phyloP scores from a whole-genome alignment of 2,797 vertebrate genomes.

The Urocyon cinereoargenteus region DNA sequence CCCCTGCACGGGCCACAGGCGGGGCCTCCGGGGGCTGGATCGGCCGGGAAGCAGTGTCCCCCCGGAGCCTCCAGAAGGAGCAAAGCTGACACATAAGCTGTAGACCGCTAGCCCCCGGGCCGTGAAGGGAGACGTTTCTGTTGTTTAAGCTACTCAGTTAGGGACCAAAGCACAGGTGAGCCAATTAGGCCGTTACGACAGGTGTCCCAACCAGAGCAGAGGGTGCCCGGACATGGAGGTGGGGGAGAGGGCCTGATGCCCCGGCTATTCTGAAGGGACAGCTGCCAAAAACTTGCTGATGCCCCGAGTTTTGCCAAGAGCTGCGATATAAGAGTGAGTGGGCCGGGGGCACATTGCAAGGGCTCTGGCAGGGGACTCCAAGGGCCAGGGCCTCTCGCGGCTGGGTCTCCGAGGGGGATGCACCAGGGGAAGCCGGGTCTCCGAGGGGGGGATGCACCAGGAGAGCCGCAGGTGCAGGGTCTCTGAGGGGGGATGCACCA shows the following conservation, averaged over 20 bases:
- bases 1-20: not conserved
- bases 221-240: not conserved
- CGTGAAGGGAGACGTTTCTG: no score
- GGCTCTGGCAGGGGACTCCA: not conserved
- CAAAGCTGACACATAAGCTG: not conserved
- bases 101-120: not conserved
- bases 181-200: rapidly evolving
- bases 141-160: not conserved
- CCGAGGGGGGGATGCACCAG: no score
- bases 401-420: no score
- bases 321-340: not conserved
- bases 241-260: not conserved
- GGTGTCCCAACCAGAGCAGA: not conserved
- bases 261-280: not conserved
- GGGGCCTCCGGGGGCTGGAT: not conserved
- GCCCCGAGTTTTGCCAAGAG: not conserved
- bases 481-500: no score
- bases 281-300: not conserved
- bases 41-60: not conserved
- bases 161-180: not conserved
- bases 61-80: not conserved
- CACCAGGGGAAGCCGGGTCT: no score
- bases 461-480: no score
- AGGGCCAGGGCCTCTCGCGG: no score
- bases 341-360: not conserved